These are phyloP conservation scores for Corbicula japonica DNA, from an alignment of 2,888 invertebrate species.

Conservation along the genomic window DNA sequence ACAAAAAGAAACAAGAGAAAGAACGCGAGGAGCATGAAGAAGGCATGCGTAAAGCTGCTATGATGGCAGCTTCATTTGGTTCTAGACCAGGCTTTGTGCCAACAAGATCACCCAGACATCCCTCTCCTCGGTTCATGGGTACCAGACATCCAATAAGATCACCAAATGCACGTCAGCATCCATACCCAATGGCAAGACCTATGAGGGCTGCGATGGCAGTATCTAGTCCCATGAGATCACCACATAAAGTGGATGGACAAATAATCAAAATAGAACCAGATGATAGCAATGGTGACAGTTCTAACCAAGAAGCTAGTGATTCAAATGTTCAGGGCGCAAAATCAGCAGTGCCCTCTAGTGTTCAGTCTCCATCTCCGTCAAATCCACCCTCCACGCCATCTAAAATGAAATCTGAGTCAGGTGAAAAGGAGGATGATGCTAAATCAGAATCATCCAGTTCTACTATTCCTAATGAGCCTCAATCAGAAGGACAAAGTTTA, in stretches of 20 bases:
- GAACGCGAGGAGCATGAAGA: constrained; percentile 24
- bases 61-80: constrained; percentile 18
- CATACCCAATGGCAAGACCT: constrained; percentile 46
- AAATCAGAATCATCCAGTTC: constrained; percentile 45
- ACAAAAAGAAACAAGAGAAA: constrained; percentile 42
- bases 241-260: constrained; percentile 42
- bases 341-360: constrained; percentile 1
- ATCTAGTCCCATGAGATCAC: constrained; percentile 20
- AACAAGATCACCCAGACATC: constrained; percentile 32
- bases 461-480: constrained; percentile 33
- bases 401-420: constrained; percentile 25
- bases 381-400: constrained; percentile 39
- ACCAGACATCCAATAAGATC: constrained; percentile 5
- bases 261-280: constrained; percentile 52
- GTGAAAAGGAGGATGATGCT: constrained; percentile 29
- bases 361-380: constrained; percentile 14
- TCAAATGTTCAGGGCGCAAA: background rate
- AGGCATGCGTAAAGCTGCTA: constrained; percentile 30
- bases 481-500: constrained; percentile 37
- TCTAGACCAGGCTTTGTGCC: constrained; percentile 15
- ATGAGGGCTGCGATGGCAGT: constrained; percentile 21
- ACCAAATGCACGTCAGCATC: constrained; percentile 26
- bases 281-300: constrained; percentile 35
- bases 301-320: constrained; percentile 39
- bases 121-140: constrained; percentile 23